Evolutionary conservation across 30 jellyfish, hydroid and myxozoan genomes (phyloP), one percentile per base, ranked within the genome.

Genomic region (Hydractinia echinata): DNA sequence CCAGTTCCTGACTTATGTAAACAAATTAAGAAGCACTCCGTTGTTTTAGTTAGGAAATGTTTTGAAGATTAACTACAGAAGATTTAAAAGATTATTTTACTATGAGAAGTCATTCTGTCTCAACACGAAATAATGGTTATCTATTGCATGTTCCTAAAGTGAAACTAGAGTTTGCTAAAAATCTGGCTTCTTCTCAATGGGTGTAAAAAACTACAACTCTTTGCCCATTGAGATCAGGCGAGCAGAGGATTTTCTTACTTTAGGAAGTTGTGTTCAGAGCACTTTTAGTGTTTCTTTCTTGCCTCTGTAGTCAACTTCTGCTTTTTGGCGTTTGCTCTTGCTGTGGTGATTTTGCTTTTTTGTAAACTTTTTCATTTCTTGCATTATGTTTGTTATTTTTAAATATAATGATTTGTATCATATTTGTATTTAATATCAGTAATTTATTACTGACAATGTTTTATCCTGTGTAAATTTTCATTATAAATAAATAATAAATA

Each of bases 11-110:
- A 58, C 69, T 11, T 79, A 7, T 69, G 62, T 58, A 67, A 79
- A 55, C 89, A 79, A 70, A 72, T 86, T 66, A 82, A 72, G 58
- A 67, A 79, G 90, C 95, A 79, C 55, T 61, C 89, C 52, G 68
- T 85, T 53, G 50, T 85, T 56, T 52, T 77, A 53, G 89, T 85
- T 10, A 67, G 64, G 20, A 81, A 81, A 61, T 62, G 81, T 19
- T 62, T 79, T 19, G 49, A 79, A 13, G 55, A 67, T 66, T 77
- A 39, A 81, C 71, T 81, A 67, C 81, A 54, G 55, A 79, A 80
- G 68, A 79, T 73, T 86, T 86, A 79, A 69, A 79, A 60, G 67
- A 86, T 14, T 71, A 86, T 66, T 86, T 79, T 73, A 80, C 8
- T 70, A 86, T 80, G 69, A 58, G 69, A 58, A 58, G 19, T 58